Base-by-base conservation (phyloP, 2,888 invertebrate genomes). In the Amphipyra tragopoginis region DNA sequence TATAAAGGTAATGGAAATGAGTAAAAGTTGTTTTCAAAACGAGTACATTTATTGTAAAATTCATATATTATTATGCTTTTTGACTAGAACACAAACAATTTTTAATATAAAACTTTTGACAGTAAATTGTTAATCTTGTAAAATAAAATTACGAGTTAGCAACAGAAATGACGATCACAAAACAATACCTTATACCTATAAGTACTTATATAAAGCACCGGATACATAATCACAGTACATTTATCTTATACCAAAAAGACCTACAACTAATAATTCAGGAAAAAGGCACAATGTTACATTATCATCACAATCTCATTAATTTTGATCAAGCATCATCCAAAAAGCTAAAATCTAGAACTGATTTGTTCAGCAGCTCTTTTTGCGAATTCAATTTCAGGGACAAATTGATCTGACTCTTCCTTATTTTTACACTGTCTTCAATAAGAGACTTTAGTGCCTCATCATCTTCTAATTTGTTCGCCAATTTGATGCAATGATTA, bases 401-500 rank as follows among this genome's bases (percentile, higher is more conserved):
- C 54, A 94, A 79, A 70, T 80, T 78, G 48, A 77, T 74, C 63
- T 93, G 91, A 75, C 72, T 90, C 64, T 90, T 86, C 57, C 92
- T 88, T 65, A 94, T 75, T 77, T 87, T 92, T 36, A 94, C 73
- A 73, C 93, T 95, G 45, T 95, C 94, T 67, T 93, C 86, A 54
- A 95, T 88, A 1, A 95, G 84, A n/a, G 91, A 90, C 74, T 88
- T 90, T 1, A 95, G 79, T 47, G 83, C 81, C 29, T 89, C 88
- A 80, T 92, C 89, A 34, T 89, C 86, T 42, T 86, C 75, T 10
- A 81, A 54, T 65, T 79, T 83, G 47, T 86, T 86, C 9, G 75
- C 58, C 48, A 87, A 73, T 73, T 89, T 89, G 55, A 88, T 84
- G 56, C 86, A 87, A 64, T 90, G 88, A 40, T 85, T 88, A 0